A percentile compares a stretch with the other conserved stretches of the same genome.
Evolutionary conservation across 2,888 invertebrate genomes (phyloP).

Genomic region (Aplocera efformata): DNA sequence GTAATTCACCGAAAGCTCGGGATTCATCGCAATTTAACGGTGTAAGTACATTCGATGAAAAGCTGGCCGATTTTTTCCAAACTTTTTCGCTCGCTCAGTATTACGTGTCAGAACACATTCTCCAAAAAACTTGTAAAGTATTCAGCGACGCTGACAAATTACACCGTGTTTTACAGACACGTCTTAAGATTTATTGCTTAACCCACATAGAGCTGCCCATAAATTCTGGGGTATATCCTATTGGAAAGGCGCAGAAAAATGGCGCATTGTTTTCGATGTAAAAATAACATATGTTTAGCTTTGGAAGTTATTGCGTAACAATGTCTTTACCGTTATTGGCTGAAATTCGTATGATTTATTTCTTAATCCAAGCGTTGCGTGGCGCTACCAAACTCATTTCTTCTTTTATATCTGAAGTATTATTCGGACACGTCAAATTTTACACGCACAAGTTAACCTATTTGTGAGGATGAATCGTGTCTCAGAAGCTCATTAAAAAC

Average conservation of each 20-base stretch:
- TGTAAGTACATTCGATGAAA: background rate
- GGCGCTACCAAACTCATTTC: too few relatives aligned
- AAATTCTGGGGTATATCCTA: constrained; percentile 36
- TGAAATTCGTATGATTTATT: too few relatives aligned
- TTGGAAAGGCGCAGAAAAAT: constrained; percentile 22
- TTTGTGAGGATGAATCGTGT: too few relatives aligned
- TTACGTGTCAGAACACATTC: constrained; percentile 25
- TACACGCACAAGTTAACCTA: too few relatives aligned
- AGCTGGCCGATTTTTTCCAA: constrained; percentile 6
- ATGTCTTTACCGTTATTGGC: too few relatives aligned
- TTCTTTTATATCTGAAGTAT: too few relatives aligned
- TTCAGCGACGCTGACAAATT: constrained; percentile 49
- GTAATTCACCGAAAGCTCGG: too few relatives aligned
- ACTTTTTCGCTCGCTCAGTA: constrained; percentile 15
- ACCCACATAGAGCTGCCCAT: constrained; percentile 39
- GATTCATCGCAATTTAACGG: too few relatives aligned
- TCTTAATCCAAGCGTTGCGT: too few relatives aligned
- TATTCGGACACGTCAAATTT: too few relatives aligned
- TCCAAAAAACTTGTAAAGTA: constrained; percentile 46
- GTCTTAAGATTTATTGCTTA: constrained; percentile 43
- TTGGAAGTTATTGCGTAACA: background rate
- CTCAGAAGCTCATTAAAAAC: too few relatives aligned
- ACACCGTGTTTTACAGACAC: constrained; percentile 47
- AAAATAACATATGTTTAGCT: constrained; percentile 6
- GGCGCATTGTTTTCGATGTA: constrained; percentile 13